These are phyloP conservation scores for Melospiza georgiana DNA, from an alignment of 2,113 vertebrate species.

Conservation along the genomic window DNA sequence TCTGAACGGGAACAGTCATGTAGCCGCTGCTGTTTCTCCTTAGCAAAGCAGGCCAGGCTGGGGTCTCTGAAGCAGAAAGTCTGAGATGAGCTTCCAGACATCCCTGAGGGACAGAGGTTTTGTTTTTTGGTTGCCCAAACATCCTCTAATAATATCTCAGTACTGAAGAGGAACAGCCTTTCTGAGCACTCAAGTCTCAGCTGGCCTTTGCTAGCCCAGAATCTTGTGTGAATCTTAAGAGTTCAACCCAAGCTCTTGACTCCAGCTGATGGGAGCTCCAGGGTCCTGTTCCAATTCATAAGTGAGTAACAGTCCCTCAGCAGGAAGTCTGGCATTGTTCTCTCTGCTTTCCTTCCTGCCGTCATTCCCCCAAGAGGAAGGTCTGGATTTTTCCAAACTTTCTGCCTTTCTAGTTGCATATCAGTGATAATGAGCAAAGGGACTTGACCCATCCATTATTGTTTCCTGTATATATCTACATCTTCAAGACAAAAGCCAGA, in stretches of 20 bases:
- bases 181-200: not conserved
- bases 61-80: not conserved
- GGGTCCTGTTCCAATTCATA: not conserved
- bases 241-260: not conserved
- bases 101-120: not conserved
- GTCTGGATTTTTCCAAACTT: slow-evolving; percentile 23
- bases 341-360: slow-evolving; percentile 33
- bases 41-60: not conserved
- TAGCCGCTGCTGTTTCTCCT: not conserved
- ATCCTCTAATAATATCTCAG: not conserved
- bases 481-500: not conserved
- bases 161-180: not conserved
- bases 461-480: not conserved
- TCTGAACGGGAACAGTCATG: not conserved
- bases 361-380: not conserved
- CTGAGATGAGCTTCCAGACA: not conserved
- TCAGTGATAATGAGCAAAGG: slow-evolving; percentile 3
- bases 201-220: not conserved
- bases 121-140: not conserved
- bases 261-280: not conserved
- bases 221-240: not conserved
- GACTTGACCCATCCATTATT: slow-evolving; percentile 22
- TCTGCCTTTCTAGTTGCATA: not conserved
- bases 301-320: slow-evolving; percentile 14
- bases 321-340: slow-evolving; percentile 64